These are phyloP conservation scores for Steinernema carpocapsae DNA, from an alignment of 2,888 invertebrate genomes.

Conservation along the genomic window DNA sequence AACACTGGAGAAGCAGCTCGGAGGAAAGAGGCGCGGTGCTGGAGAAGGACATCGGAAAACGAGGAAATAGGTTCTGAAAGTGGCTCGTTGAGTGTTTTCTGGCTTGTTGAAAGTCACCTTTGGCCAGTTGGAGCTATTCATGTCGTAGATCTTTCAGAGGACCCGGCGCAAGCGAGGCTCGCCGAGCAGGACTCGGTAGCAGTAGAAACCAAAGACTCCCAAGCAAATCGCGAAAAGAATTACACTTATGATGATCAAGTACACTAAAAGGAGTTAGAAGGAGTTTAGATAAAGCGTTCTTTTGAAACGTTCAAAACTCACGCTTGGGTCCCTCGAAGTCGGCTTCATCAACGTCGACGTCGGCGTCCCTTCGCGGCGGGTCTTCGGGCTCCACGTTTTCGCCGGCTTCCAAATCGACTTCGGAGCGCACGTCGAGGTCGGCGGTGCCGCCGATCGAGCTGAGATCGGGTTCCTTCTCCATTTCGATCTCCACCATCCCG, in stretches of 20 bases:
- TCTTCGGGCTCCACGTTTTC: constrained; percentile 62
- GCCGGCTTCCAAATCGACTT: constrained; percentile 66
- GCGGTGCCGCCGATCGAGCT: constrained; percentile 60
- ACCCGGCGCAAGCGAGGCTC: neutral
- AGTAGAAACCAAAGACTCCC: neutral
- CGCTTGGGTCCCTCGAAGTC: no score
- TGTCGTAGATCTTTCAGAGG: no score
- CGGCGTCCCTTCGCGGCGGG: neutral
- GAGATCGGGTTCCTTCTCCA: no score
- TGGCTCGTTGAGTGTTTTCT: neutral
- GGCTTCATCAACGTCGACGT: no score
- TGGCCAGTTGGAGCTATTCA: neutral
- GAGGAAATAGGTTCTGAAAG: neutral
- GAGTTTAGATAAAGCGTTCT: no score
- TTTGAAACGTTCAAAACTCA: no score
- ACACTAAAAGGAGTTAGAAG: neutral
- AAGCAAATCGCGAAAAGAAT: neutral
- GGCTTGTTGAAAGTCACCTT: no score
- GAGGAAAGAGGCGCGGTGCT: no score
- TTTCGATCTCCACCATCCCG: no score
- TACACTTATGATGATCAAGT: neutral
- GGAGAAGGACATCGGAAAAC: no score
- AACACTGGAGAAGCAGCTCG: no score
- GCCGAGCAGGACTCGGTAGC: constrained; percentile 1
- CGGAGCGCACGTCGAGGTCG: constrained; percentile 59